Conservation (phyloP, 2,797 vertebrate genomes). For the Molossus alvarezi region DNA sequence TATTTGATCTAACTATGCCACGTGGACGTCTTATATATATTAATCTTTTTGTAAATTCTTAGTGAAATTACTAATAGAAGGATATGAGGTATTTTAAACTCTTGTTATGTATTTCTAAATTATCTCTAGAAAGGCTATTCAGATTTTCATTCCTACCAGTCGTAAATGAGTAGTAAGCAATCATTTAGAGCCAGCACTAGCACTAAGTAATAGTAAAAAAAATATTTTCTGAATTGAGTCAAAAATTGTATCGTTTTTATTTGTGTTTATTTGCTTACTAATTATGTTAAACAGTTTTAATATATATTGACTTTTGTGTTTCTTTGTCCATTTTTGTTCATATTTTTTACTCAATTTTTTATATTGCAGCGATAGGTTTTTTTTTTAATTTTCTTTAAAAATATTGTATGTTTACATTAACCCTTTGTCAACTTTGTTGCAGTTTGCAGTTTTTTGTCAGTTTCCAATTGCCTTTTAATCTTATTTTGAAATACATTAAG, state of each 20-base stretch:
- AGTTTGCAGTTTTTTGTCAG: background rate
- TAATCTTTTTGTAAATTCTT: constrained; percentile 5
- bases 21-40: background rate
- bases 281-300: background rate
- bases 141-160: background rate
- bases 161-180: background rate
- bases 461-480: constrained; percentile 52
- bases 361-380: background rate
- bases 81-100: background rate
- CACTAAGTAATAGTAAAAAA: background rate
- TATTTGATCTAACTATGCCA: constrained; percentile 2
- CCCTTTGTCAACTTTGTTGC: background rate
- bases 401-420: constrained; percentile 21
- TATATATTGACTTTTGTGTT: background rate
- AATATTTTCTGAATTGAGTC: background rate
- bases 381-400: background rate
- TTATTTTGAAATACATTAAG: background rate
- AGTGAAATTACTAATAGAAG: constrained; percentile 23
- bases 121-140: constrained; percentile 23
- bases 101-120: background rate
- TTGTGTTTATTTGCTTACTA: constrained; percentile 27
- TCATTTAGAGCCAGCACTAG: constrained; percentile 11
- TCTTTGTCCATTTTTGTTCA: background rate
- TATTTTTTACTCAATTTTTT: constrained; percentile 47
- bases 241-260: background rate